Base-by-base conservation (phyloP, 1,140 invertebrate species). In the Scaptomyza pallida region DNA sequence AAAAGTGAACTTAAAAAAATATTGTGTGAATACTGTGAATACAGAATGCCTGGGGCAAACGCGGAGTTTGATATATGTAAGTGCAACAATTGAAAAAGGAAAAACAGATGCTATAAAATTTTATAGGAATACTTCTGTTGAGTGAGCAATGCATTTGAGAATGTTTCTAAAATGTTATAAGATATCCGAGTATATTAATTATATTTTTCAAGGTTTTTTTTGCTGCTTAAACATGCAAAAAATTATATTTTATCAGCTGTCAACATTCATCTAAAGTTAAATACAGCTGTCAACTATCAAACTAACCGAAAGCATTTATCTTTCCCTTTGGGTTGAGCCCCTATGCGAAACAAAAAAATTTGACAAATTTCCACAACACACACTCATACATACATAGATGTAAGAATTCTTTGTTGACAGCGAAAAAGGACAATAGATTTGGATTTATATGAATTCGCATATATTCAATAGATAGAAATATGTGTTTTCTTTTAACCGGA, bases 251-350 rank as follows among this genome's bases (percentile, higher is more conserved):
- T 19, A 23, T 13, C 21, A 21, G 3, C n/a, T 26, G 44, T 9
- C 12, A 26, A 6, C 12, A 47, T 26, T 26, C 19, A n/a, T 13
- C 9, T 21, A 52, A 40, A 52, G n/a, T 52, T 40, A 4, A 37
- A 52, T 52, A 10, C 1, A 51, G 5, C 3, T 54, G 33, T 37
- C 17, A 33, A 44, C 12, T 23, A 43, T 33, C 30, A 37, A 45
- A 35, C 48, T 54, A 30, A 15, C 8, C 17, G 47, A 40, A n/a
- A 8, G 50, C 33, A 48, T 60, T 64, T 70, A 70, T 64, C 67
- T 70, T 50, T 48, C 55, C 44, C 51, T 60, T 43, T 70, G 51
- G 56, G 35, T 35, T 43, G 35, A 48, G 60, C 67, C 60, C 60
- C 60, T 35, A 54, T 62, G 50, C 59, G 2, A 41, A 30, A 52